A percentile compares a stretch with the other conserved stretches of the same genome.
Evolutionary conservation across 2,888 invertebrate genomes (phyloP).

Genomic region (Silvanus unidentatus): DNA sequence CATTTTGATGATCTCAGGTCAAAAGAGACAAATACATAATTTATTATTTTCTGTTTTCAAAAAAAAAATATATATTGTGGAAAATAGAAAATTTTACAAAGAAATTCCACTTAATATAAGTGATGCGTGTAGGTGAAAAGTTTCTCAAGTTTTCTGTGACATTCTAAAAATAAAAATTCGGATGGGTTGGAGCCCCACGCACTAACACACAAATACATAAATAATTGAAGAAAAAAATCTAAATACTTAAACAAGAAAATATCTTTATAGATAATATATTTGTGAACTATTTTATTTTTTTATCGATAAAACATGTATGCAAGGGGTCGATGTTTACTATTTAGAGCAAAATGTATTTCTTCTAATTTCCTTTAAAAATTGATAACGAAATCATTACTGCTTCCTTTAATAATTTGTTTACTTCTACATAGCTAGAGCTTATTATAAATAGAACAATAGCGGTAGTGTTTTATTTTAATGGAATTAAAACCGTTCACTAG

Average conservation of each 20-base stretch:
- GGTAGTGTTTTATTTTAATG: neutral
- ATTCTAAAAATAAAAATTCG: too few species aligned
- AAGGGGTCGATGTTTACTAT: slow-evolving; percentile 13
- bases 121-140: too few species aligned
- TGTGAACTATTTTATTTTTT: neutral
- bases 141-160: too few species aligned
- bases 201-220: too few species aligned
- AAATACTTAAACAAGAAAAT: too few species aligned
- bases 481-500: neutral
- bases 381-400: slow-evolving; percentile 1
- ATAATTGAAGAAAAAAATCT: too few species aligned
- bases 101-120: too few species aligned
- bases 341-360: slow-evolving; percentile 8
- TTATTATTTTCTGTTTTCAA: slow-evolving; percentile 11
- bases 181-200: too few species aligned
- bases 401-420: slow-evolving; percentile 3
- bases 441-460: slow-evolving; percentile 3
- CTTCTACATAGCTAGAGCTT: neutral
- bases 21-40: slow-evolving; percentile 12
- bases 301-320: slow-evolving; percentile 3
- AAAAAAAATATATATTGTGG: slow-evolving; percentile 4
- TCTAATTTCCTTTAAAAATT: slow-evolving; percentile 3
- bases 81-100: too few species aligned
- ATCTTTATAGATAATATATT: too few species aligned
- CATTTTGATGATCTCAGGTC: slow-evolving; percentile 13